These are phyloP conservation scores for Pagrus major DNA, from an alignment of 2,113 vertebrate genomes.

Conservation along the genomic window DNA sequence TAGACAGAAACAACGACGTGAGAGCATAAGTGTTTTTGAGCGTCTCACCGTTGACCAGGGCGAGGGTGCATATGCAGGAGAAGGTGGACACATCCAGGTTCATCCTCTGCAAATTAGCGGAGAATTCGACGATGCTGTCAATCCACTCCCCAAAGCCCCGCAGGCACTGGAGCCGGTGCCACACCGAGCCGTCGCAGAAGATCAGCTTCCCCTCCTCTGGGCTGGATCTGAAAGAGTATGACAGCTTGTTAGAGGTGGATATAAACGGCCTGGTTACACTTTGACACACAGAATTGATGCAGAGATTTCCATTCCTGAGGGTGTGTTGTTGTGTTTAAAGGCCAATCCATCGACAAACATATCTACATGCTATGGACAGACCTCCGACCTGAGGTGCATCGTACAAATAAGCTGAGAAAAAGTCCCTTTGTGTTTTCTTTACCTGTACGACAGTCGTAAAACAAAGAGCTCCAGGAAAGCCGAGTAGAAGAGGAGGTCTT, in stretches of 20 bases:
- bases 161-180: slow-evolving; percentile 95
- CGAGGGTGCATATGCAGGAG: slow-evolving; percentile 94
- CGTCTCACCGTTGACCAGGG: slow-evolving; percentile 95
- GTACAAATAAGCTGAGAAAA: not conserved
- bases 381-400: not conserved
- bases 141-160: slow-evolving; percentile 99
- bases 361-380: not conserved
- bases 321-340: too few relatives aligned
- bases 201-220: slow-evolving; percentile 95
- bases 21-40: not conserved
- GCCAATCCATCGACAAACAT: not conserved
- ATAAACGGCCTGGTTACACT: not conserved
- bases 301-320: too few relatives aligned
- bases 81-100: slow-evolving; percentile 95
- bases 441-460: slow-evolving; percentile 95
- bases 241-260: not conserved
- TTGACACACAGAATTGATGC: not conserved
- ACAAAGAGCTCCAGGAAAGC: slow-evolving; percentile 98
- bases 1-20: not conserved
- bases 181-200: slow-evolving; percentile 96
- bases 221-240: slow-evolving; percentile 88
- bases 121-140: slow-evolving; percentile 96
- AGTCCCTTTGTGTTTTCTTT: not conserved
- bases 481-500: slow-evolving; percentile 96
- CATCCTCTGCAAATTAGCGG: slow-evolving; percentile 95